phyloP scores from a whole-genome alignment of 2,797 vertebrate species.

The Eospalax fontanierii region DNA sequence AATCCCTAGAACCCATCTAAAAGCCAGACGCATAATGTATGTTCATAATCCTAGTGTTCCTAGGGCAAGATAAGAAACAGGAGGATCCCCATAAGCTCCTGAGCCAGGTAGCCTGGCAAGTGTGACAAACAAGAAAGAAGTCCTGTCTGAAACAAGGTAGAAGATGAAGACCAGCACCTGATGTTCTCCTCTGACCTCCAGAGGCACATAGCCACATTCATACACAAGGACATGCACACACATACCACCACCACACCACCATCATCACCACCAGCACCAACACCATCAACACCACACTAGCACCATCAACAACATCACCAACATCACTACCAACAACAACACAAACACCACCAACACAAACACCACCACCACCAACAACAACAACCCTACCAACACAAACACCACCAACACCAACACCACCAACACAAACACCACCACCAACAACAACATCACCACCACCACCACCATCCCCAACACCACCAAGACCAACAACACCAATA shows the following conservation, averaged over 20 bases:
- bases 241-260: background rate
- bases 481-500: too few relatives aligned
- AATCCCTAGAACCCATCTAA: background rate
- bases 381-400: background rate
- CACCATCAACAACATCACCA: too few relatives aligned
- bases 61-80: background rate
- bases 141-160: background rate
- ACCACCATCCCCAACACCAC: too few relatives aligned
- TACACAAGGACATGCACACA: background rate
- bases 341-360: background rate
- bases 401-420: too few relatives aligned
- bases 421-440: background rate
- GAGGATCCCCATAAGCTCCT: background rate
- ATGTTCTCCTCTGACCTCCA: background rate
- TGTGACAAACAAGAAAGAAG: background rate
- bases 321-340: too few relatives aligned
- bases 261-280: too few relatives aligned
- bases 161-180: background rate
- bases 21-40: background rate
- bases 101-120: background rate
- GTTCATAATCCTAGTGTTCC: background rate
- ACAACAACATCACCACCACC: too few relatives aligned
- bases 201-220: background rate
- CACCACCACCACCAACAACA: too few relatives aligned
- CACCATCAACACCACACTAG: background rate